phyloP scores from a whole-genome alignment of 2,797 vertebrate species.

The Fistularia commersonii region DNA sequence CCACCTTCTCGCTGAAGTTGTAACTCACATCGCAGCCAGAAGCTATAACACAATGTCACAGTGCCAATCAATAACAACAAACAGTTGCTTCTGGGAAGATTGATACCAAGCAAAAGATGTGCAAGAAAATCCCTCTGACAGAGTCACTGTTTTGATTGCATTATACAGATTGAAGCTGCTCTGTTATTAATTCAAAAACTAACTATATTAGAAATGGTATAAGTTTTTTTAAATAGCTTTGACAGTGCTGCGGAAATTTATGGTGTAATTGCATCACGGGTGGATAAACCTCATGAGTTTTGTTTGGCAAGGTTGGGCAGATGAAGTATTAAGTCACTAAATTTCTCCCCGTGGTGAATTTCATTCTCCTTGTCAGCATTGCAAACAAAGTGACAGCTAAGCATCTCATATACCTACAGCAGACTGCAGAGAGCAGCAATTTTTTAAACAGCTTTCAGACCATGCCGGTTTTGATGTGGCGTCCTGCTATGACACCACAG shows the following conservation, averaged over 20 bases:
- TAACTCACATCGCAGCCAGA: slow-evolving; percentile 39
- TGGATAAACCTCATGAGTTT: slow-evolving; percentile 34
- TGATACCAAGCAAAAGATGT: slow-evolving; percentile 15
- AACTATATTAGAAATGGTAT: too few relatives aligned
- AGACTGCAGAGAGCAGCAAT: slow-evolving; percentile 49
- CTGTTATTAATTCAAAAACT: too few relatives aligned
- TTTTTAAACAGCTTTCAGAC: slow-evolving; percentile 32
- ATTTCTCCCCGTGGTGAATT: slow-evolving; percentile 45
- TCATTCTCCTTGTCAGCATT: slow-evolving; percentile 55
- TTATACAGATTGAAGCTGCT: too few relatives aligned
- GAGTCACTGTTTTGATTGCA: background rate
- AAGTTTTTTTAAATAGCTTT: slow-evolving; percentile 13
- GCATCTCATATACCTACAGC: slow-evolving; percentile 46
- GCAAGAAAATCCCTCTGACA: background rate
- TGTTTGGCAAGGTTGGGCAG: slow-evolving; percentile 44
- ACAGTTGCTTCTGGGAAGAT: slow-evolving; percentile 27
- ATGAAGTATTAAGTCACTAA: slow-evolving; percentile 44
- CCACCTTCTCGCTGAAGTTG: slow-evolving; percentile 26
- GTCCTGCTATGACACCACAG: slow-evolving; percentile 38
- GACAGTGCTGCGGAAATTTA: slow-evolving; percentile 22
- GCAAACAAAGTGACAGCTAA: slow-evolving; percentile 59
- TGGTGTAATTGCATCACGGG: slow-evolving; percentile 23
- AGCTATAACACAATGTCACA: slow-evolving; percentile 29
- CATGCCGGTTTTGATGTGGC: slow-evolving; percentile 35
- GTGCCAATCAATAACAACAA: slow-evolving; percentile 35